Conservation (phyloP, 2,888 invertebrate genomes). For the Anoplius nigerrimus region DNA sequence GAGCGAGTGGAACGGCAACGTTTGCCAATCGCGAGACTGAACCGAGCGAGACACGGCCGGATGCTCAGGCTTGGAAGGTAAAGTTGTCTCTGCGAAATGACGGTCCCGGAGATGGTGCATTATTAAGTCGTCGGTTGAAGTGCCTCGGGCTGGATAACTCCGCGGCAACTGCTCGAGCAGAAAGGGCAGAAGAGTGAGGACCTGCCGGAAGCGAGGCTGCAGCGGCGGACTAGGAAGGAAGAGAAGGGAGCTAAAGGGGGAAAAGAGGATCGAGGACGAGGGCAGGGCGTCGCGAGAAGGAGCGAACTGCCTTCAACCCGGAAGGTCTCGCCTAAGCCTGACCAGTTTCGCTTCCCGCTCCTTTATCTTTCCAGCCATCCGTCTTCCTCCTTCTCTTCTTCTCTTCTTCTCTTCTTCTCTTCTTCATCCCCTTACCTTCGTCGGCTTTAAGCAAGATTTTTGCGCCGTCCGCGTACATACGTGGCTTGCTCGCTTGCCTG, state of each 20-base stretch:
- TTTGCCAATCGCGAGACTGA: constrained; percentile 1
- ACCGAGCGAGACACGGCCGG: background rate
- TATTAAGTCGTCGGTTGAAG: constrained; percentile 50
- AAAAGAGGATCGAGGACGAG: background rate
- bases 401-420: constrained; percentile 19
- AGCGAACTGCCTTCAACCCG: background rate
- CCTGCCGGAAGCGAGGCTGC: background rate
- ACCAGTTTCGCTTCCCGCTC: background rate
- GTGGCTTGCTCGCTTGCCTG: constrained; percentile 12
- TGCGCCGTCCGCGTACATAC: constrained; percentile 18
- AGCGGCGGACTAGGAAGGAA: background rate
- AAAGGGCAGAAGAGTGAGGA: background rate
- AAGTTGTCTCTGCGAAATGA: constrained; percentile 48
- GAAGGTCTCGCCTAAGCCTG: constrained; percentile 4
- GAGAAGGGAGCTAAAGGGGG: constrained; percentile 21
- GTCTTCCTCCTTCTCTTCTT: background rate
- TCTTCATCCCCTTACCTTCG: constrained; percentile 21
- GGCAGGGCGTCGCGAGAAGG: background rate
- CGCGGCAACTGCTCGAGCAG: background rate
- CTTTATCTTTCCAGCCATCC: background rate
- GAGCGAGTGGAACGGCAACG: background rate
- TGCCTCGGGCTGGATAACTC: constrained; percentile 23
- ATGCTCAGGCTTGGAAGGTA: constrained; percentile 38
- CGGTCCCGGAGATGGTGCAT: constrained; percentile 48
- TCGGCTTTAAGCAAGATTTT: constrained; percentile 40